Evolutionary conservation across 2,888 invertebrate species (phyloP).

Genomic region (Agrilus cyanescens): DNA sequence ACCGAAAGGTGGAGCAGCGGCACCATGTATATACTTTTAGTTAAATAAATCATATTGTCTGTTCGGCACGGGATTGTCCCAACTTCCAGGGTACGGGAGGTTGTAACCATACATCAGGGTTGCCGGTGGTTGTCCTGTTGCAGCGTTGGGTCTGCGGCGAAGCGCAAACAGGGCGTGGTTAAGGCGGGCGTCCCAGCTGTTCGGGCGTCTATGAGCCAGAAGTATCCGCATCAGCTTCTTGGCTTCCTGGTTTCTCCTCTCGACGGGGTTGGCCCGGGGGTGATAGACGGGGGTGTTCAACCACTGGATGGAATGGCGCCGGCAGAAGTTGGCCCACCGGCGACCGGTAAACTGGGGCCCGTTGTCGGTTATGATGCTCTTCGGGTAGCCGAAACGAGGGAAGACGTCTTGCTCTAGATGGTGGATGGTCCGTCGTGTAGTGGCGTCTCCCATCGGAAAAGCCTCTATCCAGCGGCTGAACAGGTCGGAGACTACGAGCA

Average conservation of each 20-base stretch:
- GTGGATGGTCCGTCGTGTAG: background rate
- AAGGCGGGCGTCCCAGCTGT: background rate
- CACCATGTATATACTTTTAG: too few relatives aligned
- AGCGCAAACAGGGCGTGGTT: background rate
- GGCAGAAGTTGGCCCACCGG: background rate
- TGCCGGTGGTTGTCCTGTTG: background rate
- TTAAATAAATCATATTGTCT: too few relatives aligned
- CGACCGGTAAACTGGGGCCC: slow-evolving; percentile 6
- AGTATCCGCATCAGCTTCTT: slow-evolving; percentile 16
- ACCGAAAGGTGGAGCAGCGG: too few relatives aligned
- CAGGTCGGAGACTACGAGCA: background rate
- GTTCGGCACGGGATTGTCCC: background rate
- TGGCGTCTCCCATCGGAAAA: background rate
- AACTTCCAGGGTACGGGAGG: background rate
- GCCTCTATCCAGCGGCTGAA: background rate
- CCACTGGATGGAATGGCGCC: slow-evolving; percentile 1
- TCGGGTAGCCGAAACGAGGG: background rate
- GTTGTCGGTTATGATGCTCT: slow-evolving; percentile 7
- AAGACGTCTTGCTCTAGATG: background rate
- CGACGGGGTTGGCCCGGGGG: slow-evolving; percentile 16
- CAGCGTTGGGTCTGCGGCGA: background rate
- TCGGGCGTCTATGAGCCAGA: background rate
- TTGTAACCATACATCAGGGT: slow-evolving; percentile 1
- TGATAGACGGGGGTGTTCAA: slow-evolving; percentile 18
- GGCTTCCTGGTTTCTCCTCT: slow-evolving; percentile 18